Evolutionary conservation across 2,113 vertebrate species (phyloP), one percentile per base, ranked within the genome.

Genomic region (Nycticebus coucang): DNA sequence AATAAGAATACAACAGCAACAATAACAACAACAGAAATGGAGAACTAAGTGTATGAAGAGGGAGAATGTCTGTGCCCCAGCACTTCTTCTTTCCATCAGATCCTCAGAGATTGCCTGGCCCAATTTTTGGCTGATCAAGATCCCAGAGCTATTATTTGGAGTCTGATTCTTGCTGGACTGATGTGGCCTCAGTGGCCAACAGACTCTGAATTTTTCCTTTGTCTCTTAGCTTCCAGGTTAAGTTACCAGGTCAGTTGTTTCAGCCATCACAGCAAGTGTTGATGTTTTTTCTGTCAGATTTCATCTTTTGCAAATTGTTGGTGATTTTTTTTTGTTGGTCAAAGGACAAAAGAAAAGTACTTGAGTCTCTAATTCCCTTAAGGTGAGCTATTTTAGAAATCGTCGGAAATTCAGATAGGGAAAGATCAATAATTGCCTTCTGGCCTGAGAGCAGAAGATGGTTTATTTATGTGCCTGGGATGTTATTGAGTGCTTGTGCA

Each of bases 401-500:
- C 80, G 72, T 93, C 72, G 92, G 88, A 87, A 97, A 96, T 87
- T 82, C 53, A 87, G 77, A 66, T 97, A 97, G 80, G 50, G 64
- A 95, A 91, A 96, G 91, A 97, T 96, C 96, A 87, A 92, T 97
- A 97, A 62, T 87, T 79, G 7, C 50, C 53, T 89, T 66, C 57
- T 72, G 37, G 24, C 55, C 71, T 77, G 28, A 96, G 91, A 94
- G 88, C 45, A 57, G 81, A 79, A 86, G 89, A 96, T 97, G 75
- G 83, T 93, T 97, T 98, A 97, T 97, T 97, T 94, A 96, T 96
- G 93, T 75, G 84, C 72, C 71, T 94, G 89, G 78, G 66, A 78
- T 93, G 69, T 33, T 87, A 50, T 62, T 91, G 96, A 93, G 35
- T 92, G 55, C 19, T 9, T 66, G 26, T 64, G 83, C 35, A 66